Evolutionary conservation across 2,797 vertebrate genomes (phyloP), one percentile per base, ranked within the genome.

Genomic region (Pteronotus mesoamericanus): DNA sequence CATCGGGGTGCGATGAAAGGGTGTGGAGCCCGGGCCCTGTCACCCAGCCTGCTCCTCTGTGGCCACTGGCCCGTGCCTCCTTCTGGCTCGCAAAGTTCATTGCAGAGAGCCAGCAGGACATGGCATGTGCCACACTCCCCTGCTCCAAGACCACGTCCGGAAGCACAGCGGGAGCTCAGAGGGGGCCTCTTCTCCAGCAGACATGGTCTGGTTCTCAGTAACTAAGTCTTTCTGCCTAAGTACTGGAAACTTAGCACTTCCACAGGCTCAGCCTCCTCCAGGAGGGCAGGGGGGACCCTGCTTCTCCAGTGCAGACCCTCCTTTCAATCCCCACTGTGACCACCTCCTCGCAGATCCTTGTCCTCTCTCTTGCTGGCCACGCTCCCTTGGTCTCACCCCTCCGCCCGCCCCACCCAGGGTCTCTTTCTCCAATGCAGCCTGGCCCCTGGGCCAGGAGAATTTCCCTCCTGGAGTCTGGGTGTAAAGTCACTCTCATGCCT

Each of bases 271-370:
- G 15, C 53, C 9, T 48, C 53, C 32, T 24, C 75, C 34, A 53
- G 26, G 29, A 10, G 0, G 2, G 55, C 4, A 6, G 9, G 0
- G 3, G 26, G 51, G 11, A 46, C 14, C 15, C 9, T 42, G 55
- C 29, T 83, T 39, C 69, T 51, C 39, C 12, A 6, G 2, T 2
- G 21, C 32, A 26, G 29, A 72, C 0, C 5, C 14, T 74, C 16
- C 32, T 64, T 51, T 48, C 9, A 3, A 0, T 1, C 0, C n/a
- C 34, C 0, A 2, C 0, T 0, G 15, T 22, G 18, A 32, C 29
- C 12, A 10, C 9, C 61, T 29, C 24, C 1, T 1, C 9, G n/a
- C 8, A 37, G 78, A 15, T 32, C 44, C 69, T 34, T 5, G 0
- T 69, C 72, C 32, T 72, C 59, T 34, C 29, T 0, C 91, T 64